Percentiles rank a stretch among this genome's conserved stretches.
These are phyloP conservation scores for Pampus argenteus DNA, from an alignment of 2,797 vertebrate species.

Conservation along the genomic window DNA sequence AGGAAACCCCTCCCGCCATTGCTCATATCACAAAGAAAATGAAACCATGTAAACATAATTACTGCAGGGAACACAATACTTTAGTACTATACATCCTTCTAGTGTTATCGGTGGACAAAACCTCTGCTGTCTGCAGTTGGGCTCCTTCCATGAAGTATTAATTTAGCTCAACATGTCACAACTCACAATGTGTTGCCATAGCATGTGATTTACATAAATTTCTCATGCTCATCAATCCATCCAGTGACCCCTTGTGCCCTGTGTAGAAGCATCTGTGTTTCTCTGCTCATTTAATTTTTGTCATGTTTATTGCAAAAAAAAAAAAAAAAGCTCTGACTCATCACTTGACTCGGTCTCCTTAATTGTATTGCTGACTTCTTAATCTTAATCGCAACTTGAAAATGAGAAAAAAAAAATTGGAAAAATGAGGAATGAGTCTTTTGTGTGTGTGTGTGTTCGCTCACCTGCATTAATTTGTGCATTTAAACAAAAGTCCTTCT, in stretches of 20 bases:
- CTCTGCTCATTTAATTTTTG: constrained; percentile 4
- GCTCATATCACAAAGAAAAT: neutral
- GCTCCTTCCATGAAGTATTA: neutral
- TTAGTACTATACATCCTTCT: neutral
- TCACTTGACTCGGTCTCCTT: constrained; percentile 21
- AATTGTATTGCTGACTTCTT: constrained; percentile 28
- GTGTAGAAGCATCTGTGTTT: neutral
- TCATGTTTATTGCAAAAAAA: constrained; percentile 4
- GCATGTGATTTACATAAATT: neutral
- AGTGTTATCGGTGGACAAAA: neutral
- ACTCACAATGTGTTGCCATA: neutral
- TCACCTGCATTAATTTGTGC: constrained; percentile 59
- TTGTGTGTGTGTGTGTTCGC: constrained; percentile 26
- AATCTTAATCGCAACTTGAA: neutral
- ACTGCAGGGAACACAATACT: neutral
- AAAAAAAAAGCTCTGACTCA: constrained; percentile 25
- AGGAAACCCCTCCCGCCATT: neutral
- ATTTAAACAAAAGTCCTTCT: constrained; percentile 41
- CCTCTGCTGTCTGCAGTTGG: neutral
- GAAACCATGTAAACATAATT: neutral
- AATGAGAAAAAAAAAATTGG: constrained; percentile 5
- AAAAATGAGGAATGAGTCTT: constrained; percentile 35
- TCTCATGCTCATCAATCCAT: neutral
- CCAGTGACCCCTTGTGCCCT: neutral
- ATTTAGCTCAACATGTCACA: neutral